Conservation (phyloP, 1,140 invertebrate species). For the Calephelis nemesis region DNA sequence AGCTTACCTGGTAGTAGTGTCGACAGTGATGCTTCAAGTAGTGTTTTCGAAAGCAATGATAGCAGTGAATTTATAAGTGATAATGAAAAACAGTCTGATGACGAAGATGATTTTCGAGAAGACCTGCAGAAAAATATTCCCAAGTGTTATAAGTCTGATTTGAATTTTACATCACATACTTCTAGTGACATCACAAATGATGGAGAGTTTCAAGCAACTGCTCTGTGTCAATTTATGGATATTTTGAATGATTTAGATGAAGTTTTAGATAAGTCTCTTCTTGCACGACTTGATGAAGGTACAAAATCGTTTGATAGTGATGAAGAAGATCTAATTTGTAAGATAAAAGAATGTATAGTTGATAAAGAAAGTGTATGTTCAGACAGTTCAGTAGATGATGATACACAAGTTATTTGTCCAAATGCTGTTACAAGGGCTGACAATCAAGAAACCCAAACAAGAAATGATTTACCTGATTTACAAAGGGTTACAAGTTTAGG, state of each 20-base stretch:
- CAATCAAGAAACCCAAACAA: constrained; percentile 42
- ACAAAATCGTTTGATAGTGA: constrained; percentile 63
- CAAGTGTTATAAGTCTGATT: constrained; percentile 69
- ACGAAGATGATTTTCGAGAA: constrained; percentile 66
- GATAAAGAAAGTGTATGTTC: constrained; percentile 43
- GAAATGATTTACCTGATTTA: constrained; percentile 36
- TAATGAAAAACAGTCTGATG: constrained; percentile 54
- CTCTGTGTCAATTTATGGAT: constrained; percentile 75
- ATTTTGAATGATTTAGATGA: constrained; percentile 77
- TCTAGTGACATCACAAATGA: constrained; percentile 63
- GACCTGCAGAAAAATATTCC: constrained; percentile 68
- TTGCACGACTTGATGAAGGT: constrained; percentile 63
- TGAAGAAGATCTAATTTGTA: constrained; percentile 69
- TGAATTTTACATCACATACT: constrained; percentile 66
- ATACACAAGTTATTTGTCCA: constrained; percentile 62
- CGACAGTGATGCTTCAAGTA: constrained; percentile 62
- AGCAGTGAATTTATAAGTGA: constrained; percentile 58
- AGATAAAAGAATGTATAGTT: constrained; percentile 59
- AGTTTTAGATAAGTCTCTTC: constrained; percentile 72
- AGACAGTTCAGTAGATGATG: constrained; percentile 60
- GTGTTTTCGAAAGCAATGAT: constrained; percentile 56
- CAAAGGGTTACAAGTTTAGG: constrained; percentile 40
- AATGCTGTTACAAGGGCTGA: constrained; percentile 37
- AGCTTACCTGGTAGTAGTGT: constrained; percentile 56
- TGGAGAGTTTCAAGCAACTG: constrained; percentile 72